phyloP scores from a whole-genome alignment of 1,140 invertebrate species.

The Chrysopa pallens region DNA sequence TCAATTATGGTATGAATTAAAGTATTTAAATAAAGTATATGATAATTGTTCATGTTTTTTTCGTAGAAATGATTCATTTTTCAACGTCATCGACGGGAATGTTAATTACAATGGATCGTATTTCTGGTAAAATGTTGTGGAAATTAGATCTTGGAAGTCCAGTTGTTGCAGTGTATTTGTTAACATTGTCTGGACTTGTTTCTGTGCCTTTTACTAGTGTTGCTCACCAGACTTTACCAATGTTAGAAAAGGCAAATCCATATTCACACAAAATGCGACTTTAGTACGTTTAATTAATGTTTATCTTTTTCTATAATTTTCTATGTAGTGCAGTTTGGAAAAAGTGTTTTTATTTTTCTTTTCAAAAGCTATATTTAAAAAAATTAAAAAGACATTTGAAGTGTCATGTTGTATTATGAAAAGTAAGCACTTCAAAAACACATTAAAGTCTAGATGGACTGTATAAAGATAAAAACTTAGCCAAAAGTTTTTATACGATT shows the following conservation, averaged over 20 bases:
- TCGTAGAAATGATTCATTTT: conserved; percentile 69
- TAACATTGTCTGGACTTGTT: conserved; percentile 61
- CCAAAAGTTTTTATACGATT: no score
- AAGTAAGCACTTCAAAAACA: no score
- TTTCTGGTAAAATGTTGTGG: conserved; percentile 66
- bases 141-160: conserved; percentile 72
- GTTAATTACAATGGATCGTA: conserved; percentile 58
- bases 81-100: conserved; percentile 75
- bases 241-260: conserved; percentile 13
- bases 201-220: conserved; percentile 81
- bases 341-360: no score
- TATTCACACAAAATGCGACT: conserved; percentile 6
- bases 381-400: no score
- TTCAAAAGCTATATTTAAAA: no score
- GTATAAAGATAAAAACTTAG: no score
- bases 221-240: conserved; percentile 59
- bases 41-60: conserved; percentile 1
- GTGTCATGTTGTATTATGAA: no score
- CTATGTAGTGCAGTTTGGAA: no score
- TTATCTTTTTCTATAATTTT: no score
- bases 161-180: conserved; percentile 74
- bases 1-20: conserved; percentile 58
- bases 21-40: conserved; percentile 3
- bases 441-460: no score
- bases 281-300: not conserved